Evolutionary conservation across 1,140 invertebrate species (phyloP), one percentile per base, ranked within the genome.

Genomic region (Stenopsyche tienmushanensis): DNA sequence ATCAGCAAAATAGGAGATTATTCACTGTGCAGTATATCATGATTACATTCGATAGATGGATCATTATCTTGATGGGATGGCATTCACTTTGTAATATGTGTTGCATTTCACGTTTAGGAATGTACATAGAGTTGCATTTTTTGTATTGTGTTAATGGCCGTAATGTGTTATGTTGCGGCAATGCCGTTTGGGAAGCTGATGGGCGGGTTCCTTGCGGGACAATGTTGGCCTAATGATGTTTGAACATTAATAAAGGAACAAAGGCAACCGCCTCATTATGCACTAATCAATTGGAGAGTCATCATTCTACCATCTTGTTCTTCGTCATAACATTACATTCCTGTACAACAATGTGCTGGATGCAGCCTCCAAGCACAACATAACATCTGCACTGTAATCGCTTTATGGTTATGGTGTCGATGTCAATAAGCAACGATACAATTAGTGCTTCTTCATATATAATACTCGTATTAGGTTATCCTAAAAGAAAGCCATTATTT

Each of bases 221-320:
- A 55, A 26, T 55, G 52, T 39, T 29, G 24, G 29, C 52, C 52
- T 55, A 55, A 55, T 55, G 52, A 55, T 55, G 52, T 55, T 55
- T 55, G 52, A 55, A 34, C 52, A 25, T 25, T 29, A 26, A 49
- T 49, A 18, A 49, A 49, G n/a, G 52, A 55, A 55, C 52, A 55
- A 55, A 55, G 52, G 52, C 13, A 25, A 25, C 52, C 52, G 52
- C 29, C 15, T 34, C 52, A 34, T 25, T 49, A 49, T 49, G 47
- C 15, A 13, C 26, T 25, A 34, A 55, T 55, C 24, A 34, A 55
- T 55, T 55, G 24, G 29, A 55, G 29, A 55, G n/a, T 55, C 47
- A 50, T 50, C 2, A 34, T 34, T 34, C 29, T 5, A 13, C 29
- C 29, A 13, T n/a, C n/a, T n/a, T n/a, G n/a, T n/a, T n/a, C n/a